Base-by-base conservation (phyloP, 2,888 invertebrate species). In the Lobophora halterata region DNA sequence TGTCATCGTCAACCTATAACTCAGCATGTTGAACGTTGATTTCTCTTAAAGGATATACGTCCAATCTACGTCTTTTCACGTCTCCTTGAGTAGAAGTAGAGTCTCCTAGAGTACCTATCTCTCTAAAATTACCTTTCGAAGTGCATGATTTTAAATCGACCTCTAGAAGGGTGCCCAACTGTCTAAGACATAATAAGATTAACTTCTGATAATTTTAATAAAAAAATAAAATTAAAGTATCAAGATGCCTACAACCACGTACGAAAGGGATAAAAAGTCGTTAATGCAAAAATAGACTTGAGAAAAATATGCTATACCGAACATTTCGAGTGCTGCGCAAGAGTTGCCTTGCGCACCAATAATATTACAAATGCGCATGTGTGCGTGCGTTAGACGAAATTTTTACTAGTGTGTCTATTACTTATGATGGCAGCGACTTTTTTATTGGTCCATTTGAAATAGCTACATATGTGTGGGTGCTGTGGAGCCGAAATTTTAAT, bases 231-330 rank as follows among this genome's bases (percentile, higher is more conserved):
- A 66, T 64, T 52, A 68, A 76, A 81, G 63, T 69, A 79, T 66
- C 78, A 86, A 83, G 29, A 67, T 19, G n/a, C 0, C 6, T 43
- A 33, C 19, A 5, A n/a, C 61, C 16, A 27, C 13, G 46, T 64
- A 58, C 10, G 36, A 38, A 56, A 67, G 65, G 75, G 65, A 79
- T 79, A 86, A 87, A 87, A 86, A 85, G 76, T 77, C 58, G 59
- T 60, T 62, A 70, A 64, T 59, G 61, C 81, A 83, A 86, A 86
- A 87, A 86, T 83, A 87, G 86, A 81, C 63, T 64, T 69, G 58
- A 70, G 79, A 82, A 82, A 82, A 82, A 82, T 81, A 73, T 70
- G 70, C 69, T 74, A 74, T 31, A 67, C 58, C 64, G 63, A 70
- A 66, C 68, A 71, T 69, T 72, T 71, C 67, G 65, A 61, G 56